Conservation (phyloP, 1,140 invertebrate genomes). For the Teleopsis dalmanni region DNA sequence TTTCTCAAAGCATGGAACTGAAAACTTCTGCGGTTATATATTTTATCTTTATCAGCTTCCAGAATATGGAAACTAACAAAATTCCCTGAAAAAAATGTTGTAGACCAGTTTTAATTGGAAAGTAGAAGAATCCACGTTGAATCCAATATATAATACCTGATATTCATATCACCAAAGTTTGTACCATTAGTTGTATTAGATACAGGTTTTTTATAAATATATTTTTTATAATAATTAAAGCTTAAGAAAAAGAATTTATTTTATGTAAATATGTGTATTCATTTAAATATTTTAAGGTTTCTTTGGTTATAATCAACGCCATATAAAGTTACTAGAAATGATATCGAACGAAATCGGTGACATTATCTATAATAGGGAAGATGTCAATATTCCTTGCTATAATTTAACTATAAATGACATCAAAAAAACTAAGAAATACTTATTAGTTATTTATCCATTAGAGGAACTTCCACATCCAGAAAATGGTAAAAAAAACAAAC, state of each 20-base stretch:
- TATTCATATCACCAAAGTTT: too few relatives aligned
- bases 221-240: background rate
- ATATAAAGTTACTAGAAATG: constrained; percentile 23
- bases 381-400: constrained; percentile 15
- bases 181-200: too few relatives aligned
- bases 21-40: too few relatives aligned
- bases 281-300: constrained; percentile 19
- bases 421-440: constrained; percentile 7
- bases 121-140: too few relatives aligned
- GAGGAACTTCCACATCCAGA: constrained; percentile 33
- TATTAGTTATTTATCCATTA: constrained; percentile 30
- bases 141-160: too few relatives aligned
- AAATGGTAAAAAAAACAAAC: constrained; percentile 17
- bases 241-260: background rate
- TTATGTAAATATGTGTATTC: background rate
- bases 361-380: constrained; percentile 22
- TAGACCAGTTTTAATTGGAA: too few relatives aligned
- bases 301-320: constrained; percentile 35
- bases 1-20: too few relatives aligned
- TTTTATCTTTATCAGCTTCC: too few relatives aligned
- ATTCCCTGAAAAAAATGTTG: too few relatives aligned
- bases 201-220: too few relatives aligned
- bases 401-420: constrained; percentile 26
- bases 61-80: too few relatives aligned
- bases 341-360: constrained; percentile 28